Base-by-base conservation (phyloP, 2,797 vertebrate species). In the Eutrigla gurnardus region DNA sequence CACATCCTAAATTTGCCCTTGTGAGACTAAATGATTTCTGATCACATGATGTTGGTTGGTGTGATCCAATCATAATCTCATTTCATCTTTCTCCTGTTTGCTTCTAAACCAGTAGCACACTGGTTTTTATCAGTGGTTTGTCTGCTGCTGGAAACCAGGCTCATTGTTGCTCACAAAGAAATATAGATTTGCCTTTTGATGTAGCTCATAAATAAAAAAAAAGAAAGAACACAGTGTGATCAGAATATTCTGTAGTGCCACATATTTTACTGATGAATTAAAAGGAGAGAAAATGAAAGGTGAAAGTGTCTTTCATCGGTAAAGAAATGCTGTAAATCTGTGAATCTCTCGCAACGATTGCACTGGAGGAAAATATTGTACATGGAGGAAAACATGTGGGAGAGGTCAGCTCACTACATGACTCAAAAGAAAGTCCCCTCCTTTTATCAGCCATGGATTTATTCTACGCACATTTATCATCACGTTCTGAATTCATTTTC, bases 401-500 rank as follows among this genome's bases (percentile, higher is more conserved):
- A 58, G n/a, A 62, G 75, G 36, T 57, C 54, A 53, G 35, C 61
- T 65, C 49, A 35, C 15, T 63, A 47, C 43, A 40, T 5, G 14
- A 42, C 59, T 47, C 18, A 15, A 65, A 62, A 83, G 65, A 54
- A 78, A 75, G 47, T 46, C 39, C 75, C 49, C 25, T 45, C 18
- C 63, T 79, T 91, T 89, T 80, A 88, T 89, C 85, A 81, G 58
- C 58, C 65, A 64, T 35, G 59, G 76, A 87, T 86, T 83, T 83
- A 88, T 80, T 91, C 82, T 58, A n/a, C 18, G 7, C 80, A 81
- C 82, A 90, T 90, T 88, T 88, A 87, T 90, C 81, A 82, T 89
- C 79, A 77, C 86, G 80, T 82, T 78, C 70, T 73, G 75, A 80
- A 87, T 90, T 90, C 53, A 88, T 92, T 91, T 92, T 80, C 84